Conservation (phyloP, 2,888 invertebrate species). For the Cosmia trapezina region DNA sequence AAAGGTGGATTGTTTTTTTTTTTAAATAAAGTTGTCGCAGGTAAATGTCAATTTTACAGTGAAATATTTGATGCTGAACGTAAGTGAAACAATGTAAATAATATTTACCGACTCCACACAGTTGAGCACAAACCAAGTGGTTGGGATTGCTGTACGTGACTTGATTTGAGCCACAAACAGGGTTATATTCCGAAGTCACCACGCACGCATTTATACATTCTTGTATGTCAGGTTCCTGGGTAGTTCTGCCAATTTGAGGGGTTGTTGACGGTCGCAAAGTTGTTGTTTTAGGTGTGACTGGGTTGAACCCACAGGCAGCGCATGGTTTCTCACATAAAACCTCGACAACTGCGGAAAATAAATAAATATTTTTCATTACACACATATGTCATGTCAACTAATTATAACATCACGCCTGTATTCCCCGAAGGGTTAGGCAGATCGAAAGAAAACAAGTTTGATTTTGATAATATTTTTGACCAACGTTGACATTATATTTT, state of each 20-base stretch:
- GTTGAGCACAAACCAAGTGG: conserved; percentile 78
- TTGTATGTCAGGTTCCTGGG: conserved; percentile 15
- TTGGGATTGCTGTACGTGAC: conserved; percentile 80
- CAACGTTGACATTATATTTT: too few relatives aligned
- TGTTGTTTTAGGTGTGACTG: conserved; percentile 28
- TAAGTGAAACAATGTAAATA: neutral
- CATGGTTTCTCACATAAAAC: conserved; percentile 56
- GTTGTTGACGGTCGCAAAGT: conserved; percentile 11
- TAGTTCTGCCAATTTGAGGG: conserved; percentile 2
- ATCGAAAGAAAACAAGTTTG: too few relatives aligned
- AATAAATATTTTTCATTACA: neutral
- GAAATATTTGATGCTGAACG: neutral
- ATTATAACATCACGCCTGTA: neutral
- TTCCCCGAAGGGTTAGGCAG: neutral
- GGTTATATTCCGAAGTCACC: conserved; percentile 80
- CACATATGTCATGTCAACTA: neutral
- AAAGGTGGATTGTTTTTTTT: neutral
- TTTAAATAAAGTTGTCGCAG: neutral
- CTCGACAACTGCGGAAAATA: conserved; percentile 46
- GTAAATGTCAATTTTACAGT: neutral
- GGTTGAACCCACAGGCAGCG: conserved; percentile 34
- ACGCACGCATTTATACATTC: conserved; percentile 70
- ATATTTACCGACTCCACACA: conserved; percentile 80
- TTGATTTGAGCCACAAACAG: conserved; percentile 84
- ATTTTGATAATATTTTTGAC: too few relatives aligned